These are phyloP conservation scores for Ochotona curzoniae DNA, from an alignment of 2,113 vertebrate species.

Conservation along the genomic window DNA sequence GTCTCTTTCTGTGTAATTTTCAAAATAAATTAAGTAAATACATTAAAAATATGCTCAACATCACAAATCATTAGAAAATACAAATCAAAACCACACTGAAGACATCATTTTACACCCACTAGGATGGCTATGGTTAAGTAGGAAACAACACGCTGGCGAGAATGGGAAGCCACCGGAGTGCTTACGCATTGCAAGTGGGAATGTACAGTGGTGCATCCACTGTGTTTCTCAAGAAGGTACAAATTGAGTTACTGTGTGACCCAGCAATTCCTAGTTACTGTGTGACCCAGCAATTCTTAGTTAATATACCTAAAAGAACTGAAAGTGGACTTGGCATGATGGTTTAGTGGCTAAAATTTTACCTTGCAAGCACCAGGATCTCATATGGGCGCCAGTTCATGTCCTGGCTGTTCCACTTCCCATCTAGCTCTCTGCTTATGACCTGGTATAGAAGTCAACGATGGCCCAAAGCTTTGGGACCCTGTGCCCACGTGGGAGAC, in stretches of 20 bases:
- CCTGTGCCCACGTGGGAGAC: too few species aligned
- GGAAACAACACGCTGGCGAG: background rate
- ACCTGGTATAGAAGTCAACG: too few species aligned
- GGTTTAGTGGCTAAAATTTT: too few species aligned
- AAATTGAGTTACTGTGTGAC: background rate
- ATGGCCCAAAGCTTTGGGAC: too few species aligned
- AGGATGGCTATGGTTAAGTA: background rate
- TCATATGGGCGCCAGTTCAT: too few species aligned
- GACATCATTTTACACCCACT: background rate
- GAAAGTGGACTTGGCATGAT: too few species aligned
- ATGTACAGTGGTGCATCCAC: background rate
- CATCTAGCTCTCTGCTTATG: too few species aligned
- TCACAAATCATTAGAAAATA: background rate
- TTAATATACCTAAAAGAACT: background rate
- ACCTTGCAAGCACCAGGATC: too few species aligned
- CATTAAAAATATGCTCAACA: too few species aligned
- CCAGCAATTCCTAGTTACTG: background rate
- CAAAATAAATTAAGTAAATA: too few species aligned
- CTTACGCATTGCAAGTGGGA: background rate
- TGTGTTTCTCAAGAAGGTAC: background rate
- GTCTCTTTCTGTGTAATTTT: too few species aligned
- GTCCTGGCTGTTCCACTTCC: too few species aligned
- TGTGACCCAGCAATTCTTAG: background rate
- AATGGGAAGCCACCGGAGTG: background rate
- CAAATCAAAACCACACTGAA: background rate